These are phyloP conservation scores for Eucriotettix oculatus DNA, from an alignment of 2,888 invertebrate genomes.

Conservation along the genomic window DNA sequence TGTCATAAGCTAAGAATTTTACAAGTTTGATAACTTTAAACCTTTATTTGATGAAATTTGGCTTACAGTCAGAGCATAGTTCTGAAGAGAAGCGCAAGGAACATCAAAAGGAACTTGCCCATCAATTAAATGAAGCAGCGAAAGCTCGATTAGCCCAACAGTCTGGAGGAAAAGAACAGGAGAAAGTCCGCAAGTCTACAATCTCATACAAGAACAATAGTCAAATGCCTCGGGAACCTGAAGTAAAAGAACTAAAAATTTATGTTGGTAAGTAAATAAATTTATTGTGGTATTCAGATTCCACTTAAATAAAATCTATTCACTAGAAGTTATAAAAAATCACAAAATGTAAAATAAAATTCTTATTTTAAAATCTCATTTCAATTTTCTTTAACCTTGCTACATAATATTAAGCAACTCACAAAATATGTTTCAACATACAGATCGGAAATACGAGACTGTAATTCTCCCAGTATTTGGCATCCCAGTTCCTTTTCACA, in stretches of 20 bases:
- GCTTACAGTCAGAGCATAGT: constrained; percentile 62
- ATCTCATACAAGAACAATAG: constrained; percentile 84
- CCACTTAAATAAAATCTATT: too few species aligned
- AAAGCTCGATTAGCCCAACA: constrained; percentile 81
- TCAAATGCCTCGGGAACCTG: constrained; percentile 85
- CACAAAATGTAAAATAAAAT: too few species aligned
- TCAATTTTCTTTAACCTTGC: too few species aligned
- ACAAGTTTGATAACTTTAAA: too few species aligned
- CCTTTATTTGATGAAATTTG: constrained; percentile 1
- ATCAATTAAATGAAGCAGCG: constrained; percentile 81
- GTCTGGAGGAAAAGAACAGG: constrained; percentile 66
- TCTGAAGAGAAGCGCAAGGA: constrained; percentile 94
- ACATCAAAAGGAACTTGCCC: constrained; percentile 89
- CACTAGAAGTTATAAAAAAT: too few species aligned
- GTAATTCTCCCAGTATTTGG: constrained; percentile 97
- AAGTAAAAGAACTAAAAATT: constrained; percentile 83
- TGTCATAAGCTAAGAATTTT: too few species aligned
- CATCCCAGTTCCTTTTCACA: constrained; percentile 92
- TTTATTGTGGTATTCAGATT: too few species aligned
- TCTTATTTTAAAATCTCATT: too few species aligned
- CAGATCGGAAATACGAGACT: constrained; percentile 93
- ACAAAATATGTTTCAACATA: constrained; percentile 15
- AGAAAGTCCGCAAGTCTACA: constrained; percentile 83
- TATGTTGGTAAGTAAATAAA: constrained; percentile 61
- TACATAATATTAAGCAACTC: too few species aligned